Conservation (phyloP, 2,113 vertebrate species). For the Paramisgurnus dabryanus region DNA sequence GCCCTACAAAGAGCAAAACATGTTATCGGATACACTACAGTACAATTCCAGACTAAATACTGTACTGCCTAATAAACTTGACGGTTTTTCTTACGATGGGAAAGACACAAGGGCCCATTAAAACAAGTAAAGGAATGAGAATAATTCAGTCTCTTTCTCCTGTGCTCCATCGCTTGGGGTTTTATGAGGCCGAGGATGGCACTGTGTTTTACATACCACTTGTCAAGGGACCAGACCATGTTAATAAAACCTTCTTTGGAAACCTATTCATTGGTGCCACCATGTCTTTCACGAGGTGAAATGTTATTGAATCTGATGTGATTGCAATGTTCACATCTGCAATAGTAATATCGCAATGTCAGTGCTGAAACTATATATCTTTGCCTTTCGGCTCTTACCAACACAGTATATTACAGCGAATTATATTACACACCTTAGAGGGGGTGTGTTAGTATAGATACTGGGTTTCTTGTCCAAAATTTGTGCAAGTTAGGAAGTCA, state of each 20-base stretch:
- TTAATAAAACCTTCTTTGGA: too few relatives aligned
- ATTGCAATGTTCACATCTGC: too few relatives aligned
- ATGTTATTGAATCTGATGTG: too few relatives aligned
- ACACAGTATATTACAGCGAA: background rate
- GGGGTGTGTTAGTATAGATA: background rate
- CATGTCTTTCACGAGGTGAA: too few relatives aligned
- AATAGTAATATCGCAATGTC: too few relatives aligned
- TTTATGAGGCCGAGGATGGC: slow-evolving; percentile 28
- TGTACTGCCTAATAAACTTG: slow-evolving; percentile 19
- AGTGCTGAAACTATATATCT: background rate
- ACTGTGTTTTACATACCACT: too few relatives aligned
- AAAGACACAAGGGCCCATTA: slow-evolving; percentile 32
- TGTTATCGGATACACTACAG: slow-evolving; percentile 17
- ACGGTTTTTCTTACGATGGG: slow-evolving; percentile 5
- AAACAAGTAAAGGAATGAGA: slow-evolving; percentile 18
- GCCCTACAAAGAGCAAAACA: background rate
- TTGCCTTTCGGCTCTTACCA: slow-evolving; percentile 16
- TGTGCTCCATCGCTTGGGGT: background rate
- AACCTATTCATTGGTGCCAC: too few relatives aligned
- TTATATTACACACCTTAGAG: slow-evolving; percentile 27
- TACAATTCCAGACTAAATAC: slow-evolving; percentile 21
- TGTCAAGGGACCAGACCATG: too few relatives aligned
- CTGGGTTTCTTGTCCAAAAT: background rate
- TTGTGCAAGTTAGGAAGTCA: too few relatives aligned
- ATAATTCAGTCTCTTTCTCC: slow-evolving; percentile 24